phyloP scores from a whole-genome alignment of 2,797 vertebrate species.

The Acomys russatus region DNA sequence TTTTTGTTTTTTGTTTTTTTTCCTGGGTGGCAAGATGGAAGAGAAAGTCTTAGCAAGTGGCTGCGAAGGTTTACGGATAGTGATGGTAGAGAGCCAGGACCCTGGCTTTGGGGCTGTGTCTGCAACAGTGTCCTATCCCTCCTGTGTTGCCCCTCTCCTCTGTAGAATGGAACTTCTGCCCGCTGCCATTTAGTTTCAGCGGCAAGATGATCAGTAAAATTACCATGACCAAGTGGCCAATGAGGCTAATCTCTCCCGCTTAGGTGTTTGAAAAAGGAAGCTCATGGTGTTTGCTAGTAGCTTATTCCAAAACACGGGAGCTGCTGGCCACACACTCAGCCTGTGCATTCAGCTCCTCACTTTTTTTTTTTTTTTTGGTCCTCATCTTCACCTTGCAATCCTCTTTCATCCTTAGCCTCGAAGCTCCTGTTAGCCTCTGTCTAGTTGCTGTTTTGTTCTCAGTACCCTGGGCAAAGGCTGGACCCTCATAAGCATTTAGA shows the following conservation, averaged over 20 bases:
- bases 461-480: not conserved
- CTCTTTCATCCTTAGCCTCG: not conserved
- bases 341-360: no score
- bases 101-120: not conserved
- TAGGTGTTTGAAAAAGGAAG: not conserved
- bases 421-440: not conserved
- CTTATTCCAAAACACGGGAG: not conserved
- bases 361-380: not conserved
- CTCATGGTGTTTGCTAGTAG: not conserved
- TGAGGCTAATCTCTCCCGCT: not conserved
- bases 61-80: not conserved
- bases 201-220: not conserved
- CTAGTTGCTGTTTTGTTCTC: not conserved
- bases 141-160: not conserved
- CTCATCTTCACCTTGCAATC: not conserved
- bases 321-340: not conserved
- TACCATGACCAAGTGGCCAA: not conserved
- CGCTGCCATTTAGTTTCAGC: not conserved
- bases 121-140: not conserved
- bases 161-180: not conserved
- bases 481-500: not conserved
- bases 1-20: not conserved
- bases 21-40: not conserved
- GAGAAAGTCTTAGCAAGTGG: not conserved
- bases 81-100: not conserved